phyloP scores from a whole-genome alignment of 2,888 invertebrate genomes.

The Podotricha telesiphe region DNA sequence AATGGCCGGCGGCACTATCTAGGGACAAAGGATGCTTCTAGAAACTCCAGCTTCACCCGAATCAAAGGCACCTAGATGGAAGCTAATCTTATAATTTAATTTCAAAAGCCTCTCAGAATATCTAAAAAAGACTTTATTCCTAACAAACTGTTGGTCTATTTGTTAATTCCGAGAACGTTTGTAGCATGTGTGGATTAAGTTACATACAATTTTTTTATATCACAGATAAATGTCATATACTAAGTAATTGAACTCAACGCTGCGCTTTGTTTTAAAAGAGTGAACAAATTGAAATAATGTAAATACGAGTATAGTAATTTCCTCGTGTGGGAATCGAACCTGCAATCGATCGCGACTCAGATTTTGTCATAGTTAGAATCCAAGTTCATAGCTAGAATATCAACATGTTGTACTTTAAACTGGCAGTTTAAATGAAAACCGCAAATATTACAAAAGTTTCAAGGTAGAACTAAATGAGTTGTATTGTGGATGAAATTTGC shows the following conservation, averaged over 20 bases:
- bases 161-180: slow-evolving; percentile 10
- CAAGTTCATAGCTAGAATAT: background rate
- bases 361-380: too few species aligned
- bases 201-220: background rate
- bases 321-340: too few species aligned
- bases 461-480: background rate
- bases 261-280: too few species aligned
- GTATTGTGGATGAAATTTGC: slow-evolving; percentile 1
- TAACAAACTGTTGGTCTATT: slow-evolving; percentile 1
- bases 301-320: too few species aligned
- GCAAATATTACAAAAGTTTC: slow-evolving; percentile 15
- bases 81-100: slow-evolving; percentile 31
- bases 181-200: background rate
- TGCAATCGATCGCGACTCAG: too few species aligned
- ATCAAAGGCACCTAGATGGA: slow-evolving; percentile 29
- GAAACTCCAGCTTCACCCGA: slow-evolving; percentile 33
- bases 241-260: too few species aligned
- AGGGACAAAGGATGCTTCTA: slow-evolving; percentile 35
- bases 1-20: slow-evolving; percentile 32
- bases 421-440: background rate
- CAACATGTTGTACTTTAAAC: background rate
- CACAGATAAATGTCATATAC: too few species aligned
- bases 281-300: too few species aligned
- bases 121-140: slow-evolving; percentile 18
- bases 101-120: slow-evolving; percentile 10